Evolutionary conservation across 1,140 invertebrate genomes (phyloP).

Genomic region (Drosophila rufa): DNA sequence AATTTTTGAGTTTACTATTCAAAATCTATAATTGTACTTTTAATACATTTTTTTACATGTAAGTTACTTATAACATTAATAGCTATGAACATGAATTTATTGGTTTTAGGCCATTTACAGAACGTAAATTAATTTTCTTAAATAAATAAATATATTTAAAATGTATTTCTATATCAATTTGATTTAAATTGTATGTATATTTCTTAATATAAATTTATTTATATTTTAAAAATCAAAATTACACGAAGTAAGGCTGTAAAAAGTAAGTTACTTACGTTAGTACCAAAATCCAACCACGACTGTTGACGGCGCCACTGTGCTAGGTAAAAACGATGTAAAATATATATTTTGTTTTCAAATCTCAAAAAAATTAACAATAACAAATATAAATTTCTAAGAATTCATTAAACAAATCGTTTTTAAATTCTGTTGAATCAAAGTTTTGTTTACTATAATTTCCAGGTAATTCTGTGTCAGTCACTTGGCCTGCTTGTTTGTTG

Average conservation of each 20-base stretch:
- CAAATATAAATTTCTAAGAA: neutral
- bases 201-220: neutral
- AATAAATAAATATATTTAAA: neutral
- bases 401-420: neutral
- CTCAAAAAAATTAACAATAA: neutral
- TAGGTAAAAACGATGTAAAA: neutral
- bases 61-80: neutral
- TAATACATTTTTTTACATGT: neutral
- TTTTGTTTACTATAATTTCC: conserved; percentile 10
- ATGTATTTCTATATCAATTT: neutral
- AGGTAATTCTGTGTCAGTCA: neutral
- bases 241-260: neutral
- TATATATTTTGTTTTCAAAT: too few species aligned
- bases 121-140: too few species aligned
- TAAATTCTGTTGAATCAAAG: neutral
- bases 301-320: conserved; percentile 1
- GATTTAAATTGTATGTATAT: too few species aligned
- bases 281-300: neutral
- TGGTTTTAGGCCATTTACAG: neutral
- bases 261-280: neutral
- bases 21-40: neutral
- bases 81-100: too few species aligned
- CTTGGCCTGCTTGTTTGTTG: neutral
- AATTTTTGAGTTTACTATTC: neutral
- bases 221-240: neutral